Conservation (phyloP, 2,797 vertebrate species). For the Falco peregrinus region DNA sequence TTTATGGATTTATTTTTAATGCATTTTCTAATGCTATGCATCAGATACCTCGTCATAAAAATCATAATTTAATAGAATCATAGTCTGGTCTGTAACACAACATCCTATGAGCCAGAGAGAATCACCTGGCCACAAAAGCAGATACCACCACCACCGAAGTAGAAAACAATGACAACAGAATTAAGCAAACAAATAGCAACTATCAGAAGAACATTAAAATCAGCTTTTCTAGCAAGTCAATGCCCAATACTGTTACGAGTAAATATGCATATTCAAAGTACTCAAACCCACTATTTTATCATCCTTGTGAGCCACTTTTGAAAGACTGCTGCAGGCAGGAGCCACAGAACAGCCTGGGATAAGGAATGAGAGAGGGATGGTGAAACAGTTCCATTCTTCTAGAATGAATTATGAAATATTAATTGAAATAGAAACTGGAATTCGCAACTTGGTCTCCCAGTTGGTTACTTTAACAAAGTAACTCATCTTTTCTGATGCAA, state of each 20-base stretch:
- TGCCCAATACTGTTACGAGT: background rate
- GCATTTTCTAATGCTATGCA: background rate
- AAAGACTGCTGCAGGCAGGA: background rate
- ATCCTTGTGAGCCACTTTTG: background rate
- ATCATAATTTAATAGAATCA: background rate
- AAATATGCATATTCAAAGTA: background rate
- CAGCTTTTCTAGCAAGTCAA: background rate
- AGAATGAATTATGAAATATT: constrained; percentile 18
- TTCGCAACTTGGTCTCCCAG: background rate
- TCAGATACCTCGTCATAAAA: background rate
- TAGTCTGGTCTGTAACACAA: background rate
- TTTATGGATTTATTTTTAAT: background rate
- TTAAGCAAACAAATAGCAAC: background rate
- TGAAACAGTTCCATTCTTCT: background rate
- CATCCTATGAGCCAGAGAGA: background rate
- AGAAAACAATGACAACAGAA: background rate
- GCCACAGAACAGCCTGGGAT: background rate
- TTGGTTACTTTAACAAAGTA: background rate
- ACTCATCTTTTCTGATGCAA: background rate
- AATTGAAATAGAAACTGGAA: background rate
- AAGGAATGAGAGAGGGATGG: background rate
- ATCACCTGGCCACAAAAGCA: background rate
- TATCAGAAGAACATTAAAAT: background rate
- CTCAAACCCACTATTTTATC: background rate
- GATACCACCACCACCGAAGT: background rate